Evolutionary conservation across 1,140 invertebrate species (phyloP).

Genomic region (Teleopsis dalmanni): DNA sequence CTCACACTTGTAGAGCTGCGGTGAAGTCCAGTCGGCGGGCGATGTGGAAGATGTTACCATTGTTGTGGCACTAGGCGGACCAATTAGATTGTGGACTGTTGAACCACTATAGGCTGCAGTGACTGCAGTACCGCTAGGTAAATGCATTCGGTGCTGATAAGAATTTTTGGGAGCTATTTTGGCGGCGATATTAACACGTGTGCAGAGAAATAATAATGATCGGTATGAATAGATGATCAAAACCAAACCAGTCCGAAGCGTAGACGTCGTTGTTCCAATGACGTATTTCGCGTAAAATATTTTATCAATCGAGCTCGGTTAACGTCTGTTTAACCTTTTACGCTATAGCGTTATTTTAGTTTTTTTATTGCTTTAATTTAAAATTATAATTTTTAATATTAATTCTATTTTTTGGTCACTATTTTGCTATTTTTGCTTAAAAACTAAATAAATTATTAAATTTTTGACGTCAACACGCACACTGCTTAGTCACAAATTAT

Average conservation of each 20-base stretch:
- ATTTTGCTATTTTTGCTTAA: too few species aligned
- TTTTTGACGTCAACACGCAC: too few species aligned
- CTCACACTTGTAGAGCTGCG: slow-evolving; percentile 2
- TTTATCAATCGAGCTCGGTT: too few species aligned
- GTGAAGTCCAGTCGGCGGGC: slow-evolving; percentile 1
- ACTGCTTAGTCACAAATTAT: too few species aligned
- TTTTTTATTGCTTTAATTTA: too few species aligned
- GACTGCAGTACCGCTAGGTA: slow-evolving; percentile 19
- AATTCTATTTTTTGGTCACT: too few species aligned
- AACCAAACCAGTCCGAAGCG: not conserved
- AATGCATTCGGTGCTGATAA: slow-evolving; percentile 27
- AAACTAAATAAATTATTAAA: too few species aligned
- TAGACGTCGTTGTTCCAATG: too few species aligned
- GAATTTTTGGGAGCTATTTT: slow-evolving; percentile 11
- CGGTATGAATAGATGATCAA: not conserved
- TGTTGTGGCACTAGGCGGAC: slow-evolving; percentile 5
- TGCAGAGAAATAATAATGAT: not conserved
- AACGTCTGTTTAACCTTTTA: too few species aligned
- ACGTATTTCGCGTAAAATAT: too few species aligned
- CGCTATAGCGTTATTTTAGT: too few species aligned
- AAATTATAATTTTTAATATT: too few species aligned
- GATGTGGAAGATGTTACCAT: slow-evolving; percentile 9
- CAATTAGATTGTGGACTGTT: not conserved
- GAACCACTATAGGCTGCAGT: slow-evolving; percentile 14
- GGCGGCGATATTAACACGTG: not conserved